phyloP scores from a whole-genome alignment of 2,797 vertebrate species.

The Scolopax rusticola region DNA sequence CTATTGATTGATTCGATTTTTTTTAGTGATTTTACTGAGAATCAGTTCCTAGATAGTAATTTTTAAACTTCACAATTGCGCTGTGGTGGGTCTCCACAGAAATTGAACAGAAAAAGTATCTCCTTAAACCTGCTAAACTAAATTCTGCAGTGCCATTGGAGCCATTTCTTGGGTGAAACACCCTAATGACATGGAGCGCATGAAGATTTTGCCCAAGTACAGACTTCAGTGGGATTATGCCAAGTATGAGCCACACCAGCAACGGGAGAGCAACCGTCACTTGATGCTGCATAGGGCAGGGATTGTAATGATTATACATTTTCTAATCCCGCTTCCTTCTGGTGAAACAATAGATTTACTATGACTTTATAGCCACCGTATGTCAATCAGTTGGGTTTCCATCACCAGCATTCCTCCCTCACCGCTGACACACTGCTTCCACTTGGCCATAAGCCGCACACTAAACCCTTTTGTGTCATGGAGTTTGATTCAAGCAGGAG shows the following conservation, averaged over 20 bases:
- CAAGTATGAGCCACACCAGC: neutral
- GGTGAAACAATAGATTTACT: constrained; percentile 72
- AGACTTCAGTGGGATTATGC: neutral
- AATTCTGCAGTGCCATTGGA: neutral
- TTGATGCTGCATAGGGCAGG: neutral
- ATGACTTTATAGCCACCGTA: constrained; percentile 58
- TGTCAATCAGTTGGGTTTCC: constrained; percentile 65
- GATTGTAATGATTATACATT: constrained; percentile 62
- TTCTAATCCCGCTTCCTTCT: constrained; percentile 70
- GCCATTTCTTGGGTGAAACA: neutral
- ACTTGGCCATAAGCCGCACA: constrained; percentile 74
- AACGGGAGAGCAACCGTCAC: neutral
- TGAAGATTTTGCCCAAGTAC: neutral
- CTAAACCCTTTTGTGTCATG: constrained; percentile 78
- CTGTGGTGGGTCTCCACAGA: neutral
- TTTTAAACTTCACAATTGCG: neutral
- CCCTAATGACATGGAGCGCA: neutral
- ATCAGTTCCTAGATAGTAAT: neutral
- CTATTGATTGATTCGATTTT: neutral
- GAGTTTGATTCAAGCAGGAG: constrained; percentile 67
- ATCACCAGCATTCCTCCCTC: constrained; percentile 65
- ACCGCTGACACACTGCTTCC: constrained; percentile 69
- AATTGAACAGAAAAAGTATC: neutral
- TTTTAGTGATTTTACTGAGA: neutral
- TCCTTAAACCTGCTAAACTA: neutral